Percentiles rank a stretch among this genome's conserved stretches.
Conservation (phyloP, 2,113 vertebrate species). For the Chaetops frenatus region DNA sequence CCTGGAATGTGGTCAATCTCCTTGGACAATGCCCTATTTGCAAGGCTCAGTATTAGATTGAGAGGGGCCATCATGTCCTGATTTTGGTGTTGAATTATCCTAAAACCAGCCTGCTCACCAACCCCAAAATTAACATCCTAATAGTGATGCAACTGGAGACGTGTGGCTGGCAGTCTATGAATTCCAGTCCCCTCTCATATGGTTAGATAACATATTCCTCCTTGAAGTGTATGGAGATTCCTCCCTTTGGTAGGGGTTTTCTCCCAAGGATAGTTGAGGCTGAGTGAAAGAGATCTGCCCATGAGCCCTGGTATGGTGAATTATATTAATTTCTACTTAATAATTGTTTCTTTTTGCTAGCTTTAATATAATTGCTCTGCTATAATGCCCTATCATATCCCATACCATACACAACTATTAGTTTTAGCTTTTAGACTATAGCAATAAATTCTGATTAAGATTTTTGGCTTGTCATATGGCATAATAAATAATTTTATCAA, state of each 20-base stretch:
- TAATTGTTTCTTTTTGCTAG: neutral
- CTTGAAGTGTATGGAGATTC: neutral
- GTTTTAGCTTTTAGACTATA: neutral
- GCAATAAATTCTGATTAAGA: neutral
- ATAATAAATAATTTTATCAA: neutral
- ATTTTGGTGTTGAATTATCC: neutral
- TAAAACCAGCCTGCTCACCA: neutral
- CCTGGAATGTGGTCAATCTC: neutral
- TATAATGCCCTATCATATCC: neutral
- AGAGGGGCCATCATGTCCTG: neutral
- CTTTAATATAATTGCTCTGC: neutral
- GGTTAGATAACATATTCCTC: neutral
- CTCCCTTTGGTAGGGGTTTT: neutral
- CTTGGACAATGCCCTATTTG: neutral
- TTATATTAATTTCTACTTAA: neutral
- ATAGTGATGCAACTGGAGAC: fast-evolving
- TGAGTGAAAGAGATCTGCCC: neutral
- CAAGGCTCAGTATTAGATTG: neutral
- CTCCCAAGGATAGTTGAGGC: neutral
- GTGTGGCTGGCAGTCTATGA: neutral
- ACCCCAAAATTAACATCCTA: neutral
- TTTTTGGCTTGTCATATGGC: neutral
- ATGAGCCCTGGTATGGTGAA: neutral
- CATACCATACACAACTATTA: neutral
- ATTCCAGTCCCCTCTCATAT: neutral